Base-by-base conservation (phyloP, 1,140 invertebrate species). In the Leptinotarsa lineolata region DNA sequence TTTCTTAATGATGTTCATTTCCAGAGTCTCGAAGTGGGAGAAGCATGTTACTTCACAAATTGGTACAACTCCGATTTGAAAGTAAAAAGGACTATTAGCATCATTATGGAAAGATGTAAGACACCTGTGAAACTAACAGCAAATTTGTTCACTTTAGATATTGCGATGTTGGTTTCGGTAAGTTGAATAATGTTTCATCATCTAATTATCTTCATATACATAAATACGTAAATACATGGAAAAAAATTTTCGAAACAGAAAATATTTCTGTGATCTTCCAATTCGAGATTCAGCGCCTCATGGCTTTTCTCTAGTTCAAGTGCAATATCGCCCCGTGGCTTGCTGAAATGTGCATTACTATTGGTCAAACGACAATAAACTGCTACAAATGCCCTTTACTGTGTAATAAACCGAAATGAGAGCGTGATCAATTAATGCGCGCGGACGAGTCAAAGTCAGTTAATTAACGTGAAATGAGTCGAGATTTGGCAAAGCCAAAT, bases 21-120 rank as follows among this genome's bases (percentile, higher is more conserved):
- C 6, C 18, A 66, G 64, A 66, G 64, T 44, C 6, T 30, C 15
- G 64, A 66, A 8, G 39, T 66, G 22, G 64, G 39, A 66, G 64
- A 66, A 39, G 64, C 39, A 24, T 66, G 64, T 44, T 66, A 66
- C 24, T 16, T 66, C 30, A 39, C 39, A 8, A 44, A 66, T 18
- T 66, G 64, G 64, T 18, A 66, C n/a, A 24, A 66, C 5, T 13
- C 22, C 18, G n/a, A 18, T 44, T 13, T 39, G 39, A 15, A 12
- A 18, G 64, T 39, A 11, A 24, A 18, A 66, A 66, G 11, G 44
- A 39, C 39, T 18, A 39, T 66, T 16, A n/a, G 2, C 1, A 66
- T 66, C 4, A 66, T 66, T 4, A 46, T 66, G 64, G 39, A 39
- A 44, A 30, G 64, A 20, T 24, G 22, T 44, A 24, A 66, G 15